Conservation (phyloP, 2,797 vertebrate genomes). For the Tenualosa thibaudeaui region DNA sequence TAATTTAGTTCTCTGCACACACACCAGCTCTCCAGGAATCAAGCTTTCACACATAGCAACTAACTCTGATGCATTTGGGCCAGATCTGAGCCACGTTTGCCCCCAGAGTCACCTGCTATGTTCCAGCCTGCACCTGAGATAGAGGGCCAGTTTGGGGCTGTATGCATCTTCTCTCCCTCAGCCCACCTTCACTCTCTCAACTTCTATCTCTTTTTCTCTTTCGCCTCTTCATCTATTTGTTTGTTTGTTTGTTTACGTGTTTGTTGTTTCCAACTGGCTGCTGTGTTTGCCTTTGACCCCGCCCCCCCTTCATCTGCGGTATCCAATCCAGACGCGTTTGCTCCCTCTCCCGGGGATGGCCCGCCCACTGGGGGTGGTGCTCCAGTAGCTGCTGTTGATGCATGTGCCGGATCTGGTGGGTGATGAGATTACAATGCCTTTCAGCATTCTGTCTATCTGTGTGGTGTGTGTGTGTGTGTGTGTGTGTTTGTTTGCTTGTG, state of each 20-base stretch:
- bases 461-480: background rate
- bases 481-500: constrained; percentile 14
- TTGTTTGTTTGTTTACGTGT: constrained; percentile 64
- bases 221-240: constrained; percentile 60
- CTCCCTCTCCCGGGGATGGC: constrained; percentile 95
- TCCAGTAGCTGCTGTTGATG: constrained; percentile 90
- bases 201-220: constrained; percentile 44
- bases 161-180: background rate
- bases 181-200: constrained; percentile 2
- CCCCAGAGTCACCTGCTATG: background rate
- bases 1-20: background rate
- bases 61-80: constrained; percentile 4
- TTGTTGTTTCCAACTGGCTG: constrained; percentile 67
- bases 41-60: constrained; percentile 3
- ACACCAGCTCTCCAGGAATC: constrained; percentile 18
- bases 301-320: constrained; percentile 63
- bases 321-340: constrained; percentile 92
- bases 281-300: constrained; percentile 63
- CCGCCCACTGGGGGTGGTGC: constrained; percentile 86
- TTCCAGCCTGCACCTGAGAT: background rate
- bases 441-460: constrained; percentile 16
- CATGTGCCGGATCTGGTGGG: constrained; percentile 99
- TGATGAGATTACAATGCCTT: constrained; percentile 58
- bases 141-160: constrained; percentile 8
- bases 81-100: background rate